A percentile compares a stretch with the other conserved stretches of the same genome.
Conservation (phyloP, 2,888 invertebrate species). For the Brachypterus glaber region DNA sequence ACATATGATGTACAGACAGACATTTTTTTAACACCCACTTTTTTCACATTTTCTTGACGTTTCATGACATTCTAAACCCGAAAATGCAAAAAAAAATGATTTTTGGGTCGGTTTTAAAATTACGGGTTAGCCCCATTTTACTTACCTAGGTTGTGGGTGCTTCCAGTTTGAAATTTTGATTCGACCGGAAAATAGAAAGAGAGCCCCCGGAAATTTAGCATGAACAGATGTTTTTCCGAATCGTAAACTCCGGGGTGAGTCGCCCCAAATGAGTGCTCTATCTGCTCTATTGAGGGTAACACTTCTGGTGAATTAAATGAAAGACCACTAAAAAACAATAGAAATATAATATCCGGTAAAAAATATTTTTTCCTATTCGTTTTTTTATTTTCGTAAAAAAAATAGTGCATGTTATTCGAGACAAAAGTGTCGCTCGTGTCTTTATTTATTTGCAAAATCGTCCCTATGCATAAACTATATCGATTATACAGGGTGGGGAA, state of each 20-base stretch:
- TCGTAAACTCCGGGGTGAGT: conserved; percentile 98
- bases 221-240: conserved; percentile 88
- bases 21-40: no score
- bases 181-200: conserved; percentile 97
- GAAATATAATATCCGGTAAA: conserved; percentile 8
- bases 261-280: conserved; percentile 97
- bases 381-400: no score
- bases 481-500: no score
- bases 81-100: no score
- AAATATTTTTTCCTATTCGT: no score
- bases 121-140: background rate
- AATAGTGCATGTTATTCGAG: no score
- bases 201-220: conserved; percentile 91
- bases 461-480: no score
- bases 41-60: no score
- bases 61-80: no score
- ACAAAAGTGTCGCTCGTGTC: no score
- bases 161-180: conserved; percentile 64
- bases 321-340: conserved; percentile 52
- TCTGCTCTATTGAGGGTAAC: conserved; percentile 92
- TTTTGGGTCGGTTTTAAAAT: background rate
- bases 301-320: conserved; percentile 89
- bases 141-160: conserved; percentile 36
- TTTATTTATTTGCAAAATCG: no score
- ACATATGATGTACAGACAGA: no score